These are phyloP conservation scores for Brevimyrus niger DNA, from an alignment of 2,113 vertebrate species.

Conservation along the genomic window DNA sequence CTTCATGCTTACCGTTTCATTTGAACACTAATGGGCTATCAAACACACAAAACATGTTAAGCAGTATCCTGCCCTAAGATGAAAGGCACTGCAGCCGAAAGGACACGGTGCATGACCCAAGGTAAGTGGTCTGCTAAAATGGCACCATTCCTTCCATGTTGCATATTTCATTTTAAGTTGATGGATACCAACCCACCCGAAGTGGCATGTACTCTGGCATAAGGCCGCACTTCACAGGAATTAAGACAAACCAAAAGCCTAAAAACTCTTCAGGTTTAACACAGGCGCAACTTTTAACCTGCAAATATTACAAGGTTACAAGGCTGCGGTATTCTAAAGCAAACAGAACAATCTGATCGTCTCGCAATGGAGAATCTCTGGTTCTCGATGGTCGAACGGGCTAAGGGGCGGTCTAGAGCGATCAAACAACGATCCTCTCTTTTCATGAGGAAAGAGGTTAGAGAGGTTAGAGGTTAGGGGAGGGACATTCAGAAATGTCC, in stretches of 20 bases:
- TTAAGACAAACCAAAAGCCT: not conserved
- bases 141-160: not conserved
- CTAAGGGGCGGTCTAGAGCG: not conserved
- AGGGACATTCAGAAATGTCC: conserved; percentile 20
- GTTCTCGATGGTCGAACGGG: not conserved
- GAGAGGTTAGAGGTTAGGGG: not conserved
- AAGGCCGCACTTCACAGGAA: not conserved
- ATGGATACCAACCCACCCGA: not conserved
- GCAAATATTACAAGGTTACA: not conserved
- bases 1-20: not conserved
- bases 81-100: not conserved
- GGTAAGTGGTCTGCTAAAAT: not conserved
- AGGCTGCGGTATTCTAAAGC: not conserved
- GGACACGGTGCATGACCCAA: not conserved
- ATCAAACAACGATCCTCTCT: not conserved
- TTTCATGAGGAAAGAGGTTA: not conserved
- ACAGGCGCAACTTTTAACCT: not conserved
- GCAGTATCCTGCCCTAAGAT: not conserved
- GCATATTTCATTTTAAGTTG: not conserved
- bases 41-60: not conserved
- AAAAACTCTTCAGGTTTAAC: not conserved
- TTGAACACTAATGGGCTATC: not conserved
- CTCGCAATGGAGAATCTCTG: not conserved
- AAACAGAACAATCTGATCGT: not conserved
- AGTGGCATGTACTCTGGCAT: not conserved